Conservation (phyloP, 2,888 invertebrate genomes). For the Netelia virgata region DNA sequence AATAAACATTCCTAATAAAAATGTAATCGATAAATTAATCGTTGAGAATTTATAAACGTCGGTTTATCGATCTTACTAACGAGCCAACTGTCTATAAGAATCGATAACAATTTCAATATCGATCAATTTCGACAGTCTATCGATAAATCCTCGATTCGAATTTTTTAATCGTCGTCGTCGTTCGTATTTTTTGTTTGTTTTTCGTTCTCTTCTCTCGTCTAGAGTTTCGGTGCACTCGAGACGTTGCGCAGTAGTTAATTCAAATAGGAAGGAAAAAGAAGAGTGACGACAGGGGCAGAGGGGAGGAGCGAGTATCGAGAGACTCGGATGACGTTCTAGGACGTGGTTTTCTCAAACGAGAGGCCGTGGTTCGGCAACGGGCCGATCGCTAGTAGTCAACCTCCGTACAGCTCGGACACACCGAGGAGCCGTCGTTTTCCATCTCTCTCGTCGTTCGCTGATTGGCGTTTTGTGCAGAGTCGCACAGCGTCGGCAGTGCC, state of each 20-base stretch:
- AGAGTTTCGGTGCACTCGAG: conserved; percentile 14
- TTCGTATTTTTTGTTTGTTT: conserved; percentile 1
- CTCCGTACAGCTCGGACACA: conserved; percentile 44
- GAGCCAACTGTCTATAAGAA: too few species aligned
- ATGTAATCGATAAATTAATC: too few species aligned
- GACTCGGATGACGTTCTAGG: background rate
- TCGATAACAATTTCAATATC: too few species aligned
- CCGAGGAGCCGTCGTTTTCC: conserved; percentile 62
- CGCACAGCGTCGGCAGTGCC: conserved; percentile 42
- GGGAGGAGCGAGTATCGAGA: background rate
- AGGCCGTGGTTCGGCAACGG: conserved; percentile 54
- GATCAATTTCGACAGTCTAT: too few species aligned
- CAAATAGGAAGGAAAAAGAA: background rate
- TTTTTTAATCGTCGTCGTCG: background rate
- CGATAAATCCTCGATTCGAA: too few species aligned
- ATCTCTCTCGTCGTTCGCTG: conserved; percentile 29
- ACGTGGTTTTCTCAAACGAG: conserved; percentile 45
- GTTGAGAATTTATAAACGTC: too few species aligned
- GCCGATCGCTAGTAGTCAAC: conserved; percentile 44
- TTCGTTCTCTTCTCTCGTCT: background rate
- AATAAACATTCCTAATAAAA: too few species aligned
- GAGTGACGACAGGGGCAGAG: background rate
- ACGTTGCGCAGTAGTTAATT: conserved; percentile 15
- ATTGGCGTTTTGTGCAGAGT: conserved; percentile 53
- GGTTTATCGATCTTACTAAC: too few species aligned